Conservation (phyloP, 1,140 invertebrate species). For the Anoplophora glabripennis region DNA sequence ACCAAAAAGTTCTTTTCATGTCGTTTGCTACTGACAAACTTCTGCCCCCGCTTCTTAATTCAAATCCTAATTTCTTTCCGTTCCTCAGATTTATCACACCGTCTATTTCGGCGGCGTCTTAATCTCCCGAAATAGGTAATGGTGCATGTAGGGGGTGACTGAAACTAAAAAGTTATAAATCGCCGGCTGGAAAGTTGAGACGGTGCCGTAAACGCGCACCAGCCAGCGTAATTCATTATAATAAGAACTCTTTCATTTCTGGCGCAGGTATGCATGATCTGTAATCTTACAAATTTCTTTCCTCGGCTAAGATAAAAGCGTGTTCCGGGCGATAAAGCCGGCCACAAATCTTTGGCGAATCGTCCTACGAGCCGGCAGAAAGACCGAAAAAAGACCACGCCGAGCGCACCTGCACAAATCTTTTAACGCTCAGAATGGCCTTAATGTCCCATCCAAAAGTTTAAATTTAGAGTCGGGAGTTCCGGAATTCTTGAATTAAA, state of each 20-base stretch:
- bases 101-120: too few species aligned
- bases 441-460: constrained; percentile 29
- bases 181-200: constrained; percentile 1
- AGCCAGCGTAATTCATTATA: constrained; percentile 14
- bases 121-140: too few species aligned
- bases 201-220: constrained; percentile 11
- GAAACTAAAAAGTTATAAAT: constrained; percentile 6
- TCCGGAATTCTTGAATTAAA: constrained; percentile 4
- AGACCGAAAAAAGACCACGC: constrained; percentile 20
- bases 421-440: constrained; percentile 25
- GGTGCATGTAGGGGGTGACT: too few species aligned
- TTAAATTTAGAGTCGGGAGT: constrained; percentile 25
- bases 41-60: too few species aligned
- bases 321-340: constrained; percentile 41
- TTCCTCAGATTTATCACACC: too few species aligned
- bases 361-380: constrained; percentile 23
- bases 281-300: constrained; percentile 44
- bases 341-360: constrained; percentile 40
- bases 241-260: constrained; percentile 34
- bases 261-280: constrained; percentile 40
- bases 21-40: too few species aligned
- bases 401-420: constrained; percentile 31
- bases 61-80: too few species aligned
- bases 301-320: constrained; percentile 33
- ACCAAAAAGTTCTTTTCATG: too few species aligned